Evolutionary conservation across 2,797 vertebrate species (phyloP).

Genomic region (Lindbergichthys nudifrons): DNA sequence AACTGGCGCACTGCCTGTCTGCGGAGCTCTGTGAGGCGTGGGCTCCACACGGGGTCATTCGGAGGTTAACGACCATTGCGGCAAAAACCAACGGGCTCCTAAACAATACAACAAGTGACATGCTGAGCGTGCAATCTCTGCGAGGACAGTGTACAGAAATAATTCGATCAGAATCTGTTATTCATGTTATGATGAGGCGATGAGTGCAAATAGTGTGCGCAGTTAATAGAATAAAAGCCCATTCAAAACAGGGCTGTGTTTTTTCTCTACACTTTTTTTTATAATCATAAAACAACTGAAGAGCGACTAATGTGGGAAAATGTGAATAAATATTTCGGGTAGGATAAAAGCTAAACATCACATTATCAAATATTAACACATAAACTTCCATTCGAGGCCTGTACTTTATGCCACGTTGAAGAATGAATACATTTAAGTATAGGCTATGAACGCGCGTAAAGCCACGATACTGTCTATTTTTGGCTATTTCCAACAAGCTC

Average conservation of each 20-base stretch:
- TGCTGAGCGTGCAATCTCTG: slow-evolving; percentile 73
- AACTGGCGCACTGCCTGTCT: slow-evolving; percentile 74
- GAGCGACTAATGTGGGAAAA: slow-evolving; percentile 18
- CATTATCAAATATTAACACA: slow-evolving; percentile 32
- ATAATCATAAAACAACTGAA: slow-evolving; percentile 38
- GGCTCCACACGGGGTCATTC: slow-evolving; percentile 89
- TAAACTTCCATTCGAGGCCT: slow-evolving; percentile 18
- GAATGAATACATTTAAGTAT: slow-evolving; percentile 41
- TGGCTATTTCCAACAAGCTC: slow-evolving; percentile 13
- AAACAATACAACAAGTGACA: slow-evolving; percentile 82
- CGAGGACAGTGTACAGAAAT: slow-evolving; percentile 50
- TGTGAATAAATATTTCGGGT: slow-evolving; percentile 31
- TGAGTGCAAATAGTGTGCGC: slow-evolving; percentile 55
- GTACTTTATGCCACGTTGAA: slow-evolving; percentile 12
- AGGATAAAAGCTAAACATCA: slow-evolving; percentile 34
- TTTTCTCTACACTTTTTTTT: slow-evolving; percentile 10
- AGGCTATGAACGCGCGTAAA: slow-evolving; percentile 25
- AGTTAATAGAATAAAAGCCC: slow-evolving; percentile 69
- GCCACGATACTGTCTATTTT: not conserved
- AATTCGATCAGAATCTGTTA: slow-evolving; percentile 64
- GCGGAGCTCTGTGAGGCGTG: slow-evolving; percentile 75
- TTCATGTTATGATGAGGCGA: slow-evolving; percentile 58
- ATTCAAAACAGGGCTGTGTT: slow-evolving; percentile 33
- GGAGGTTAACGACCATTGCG: slow-evolving; percentile 96
- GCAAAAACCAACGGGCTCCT: slow-evolving; percentile 84